Conservation (phyloP, 2,113 vertebrate genomes). For the Tursiops truncatus region DNA sequence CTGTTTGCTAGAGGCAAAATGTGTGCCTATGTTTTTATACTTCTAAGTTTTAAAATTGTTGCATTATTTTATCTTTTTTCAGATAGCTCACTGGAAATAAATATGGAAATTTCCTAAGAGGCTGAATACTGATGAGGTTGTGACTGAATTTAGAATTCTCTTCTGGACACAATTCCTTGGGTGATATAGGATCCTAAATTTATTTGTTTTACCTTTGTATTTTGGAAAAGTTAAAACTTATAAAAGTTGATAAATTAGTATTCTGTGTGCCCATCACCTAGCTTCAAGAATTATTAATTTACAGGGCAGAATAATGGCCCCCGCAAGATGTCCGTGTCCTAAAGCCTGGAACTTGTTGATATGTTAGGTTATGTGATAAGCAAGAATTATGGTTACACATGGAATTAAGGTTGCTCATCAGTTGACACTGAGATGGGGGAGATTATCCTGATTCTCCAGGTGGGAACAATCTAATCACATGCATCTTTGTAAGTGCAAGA, state of each 20-base stretch:
- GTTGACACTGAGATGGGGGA: not conserved
- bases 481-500: not conserved
- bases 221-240: constrained; percentile 26
- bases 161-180: constrained; percentile 20
- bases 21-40: constrained; percentile 18
- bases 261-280: not conserved
- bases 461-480: not conserved
- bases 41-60: constrained; percentile 47
- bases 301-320: not conserved
- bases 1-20: constrained; percentile 49
- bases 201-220: constrained; percentile 35
- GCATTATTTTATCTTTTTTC: constrained; percentile 46
- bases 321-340: not conserved
- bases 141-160: constrained; percentile 42
- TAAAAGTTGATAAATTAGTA: not conserved
- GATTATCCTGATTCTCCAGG: not conserved
- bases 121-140: constrained; percentile 21
- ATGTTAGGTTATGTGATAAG: not conserved
- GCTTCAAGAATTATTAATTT: constrained; percentile 19
- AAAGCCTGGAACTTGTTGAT: not conserved
- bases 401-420: not conserved
- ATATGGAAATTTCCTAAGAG: constrained; percentile 40
- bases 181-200: constrained; percentile 20
- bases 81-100: constrained; percentile 43
- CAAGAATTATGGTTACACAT: not conserved